These are phyloP conservation scores for Erythrocercus mccallii DNA, from an alignment of 2,113 vertebrate species.

Conservation along the genomic window DNA sequence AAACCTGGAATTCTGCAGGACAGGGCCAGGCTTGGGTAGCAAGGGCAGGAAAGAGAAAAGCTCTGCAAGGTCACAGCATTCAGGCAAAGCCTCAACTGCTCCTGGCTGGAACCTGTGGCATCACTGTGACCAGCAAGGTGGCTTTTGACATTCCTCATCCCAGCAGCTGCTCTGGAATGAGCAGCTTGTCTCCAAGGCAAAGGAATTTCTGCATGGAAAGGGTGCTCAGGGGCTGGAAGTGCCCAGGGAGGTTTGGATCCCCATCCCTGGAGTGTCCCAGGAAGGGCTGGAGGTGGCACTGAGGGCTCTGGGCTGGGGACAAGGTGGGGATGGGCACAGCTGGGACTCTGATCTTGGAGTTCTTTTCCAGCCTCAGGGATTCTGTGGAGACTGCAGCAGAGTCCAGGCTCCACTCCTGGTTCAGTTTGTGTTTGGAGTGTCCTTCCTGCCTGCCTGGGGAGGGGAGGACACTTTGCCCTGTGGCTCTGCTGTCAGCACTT, in stretches of 20 bases:
- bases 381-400: neutral
- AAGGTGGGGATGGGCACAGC: neutral
- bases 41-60: neutral
- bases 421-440: neutral
- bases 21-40: neutral
- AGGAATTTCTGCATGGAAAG: neutral
- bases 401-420: neutral
- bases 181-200: neutral
- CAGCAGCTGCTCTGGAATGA: neutral
- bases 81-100: neutral
- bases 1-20: neutral
- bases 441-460: neutral
- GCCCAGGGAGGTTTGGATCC: neutral
- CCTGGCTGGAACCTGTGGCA: neutral
- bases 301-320: neutral
- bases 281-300: neutral
- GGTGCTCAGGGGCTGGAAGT: accelerated
- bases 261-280: neutral
- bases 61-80: neutral
- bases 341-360: neutral
- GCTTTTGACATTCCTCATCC: neutral
- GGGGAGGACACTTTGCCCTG: neutral
- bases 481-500: neutral
- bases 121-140: neutral
- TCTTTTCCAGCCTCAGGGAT: neutral